Base-by-base conservation (phyloP, 2,888 invertebrate species). In the Campoplex capitator region DNA sequence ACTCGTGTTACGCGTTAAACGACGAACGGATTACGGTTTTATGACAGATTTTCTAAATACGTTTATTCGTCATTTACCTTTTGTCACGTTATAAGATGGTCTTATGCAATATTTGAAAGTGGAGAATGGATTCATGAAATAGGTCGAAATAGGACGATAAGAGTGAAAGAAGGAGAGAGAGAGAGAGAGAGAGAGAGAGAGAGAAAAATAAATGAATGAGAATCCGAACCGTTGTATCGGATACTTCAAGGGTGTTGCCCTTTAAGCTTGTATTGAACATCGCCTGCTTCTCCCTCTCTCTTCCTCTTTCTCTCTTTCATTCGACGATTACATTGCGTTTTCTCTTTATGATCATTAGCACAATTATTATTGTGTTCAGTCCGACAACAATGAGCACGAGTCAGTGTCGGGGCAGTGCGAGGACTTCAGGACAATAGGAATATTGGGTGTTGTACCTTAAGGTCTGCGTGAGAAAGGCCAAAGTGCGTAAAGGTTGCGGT, bases 281-380 rank as follows among this genome's bases (percentile, higher is more conserved):
- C 70, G 0, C 4, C 42, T 48, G n/a, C 23, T 38, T 35, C 3
- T 35, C 54, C n/a, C 35, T 35, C 35, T 54, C 68, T 68, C 86
- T 9, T 11, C 78, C 85, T 28, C 48, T 38, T 42, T 58, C 58
- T 75, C 28, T 75, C 45, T 28, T 28, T 23, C 68, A 58, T 86
- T 80, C 86, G 83, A 88, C 90, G 92, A 92, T 93, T 93, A 92
- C 92, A 88, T 89, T 88, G 92, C 92, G 89, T 90, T 92, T 93
- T 93, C 92, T 84, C 62, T 90, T 90, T 42, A 65, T 90, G 93
- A 93, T 93, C 93, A 93, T 94, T 93, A 93, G 92, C 91, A 93
- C 93, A 94, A 94, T 94, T 94, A 94, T 93, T 92, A 93, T 92
- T 91, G 92, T 92, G 92, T 89, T 80, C 81, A 35, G 70, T 45